Conservation (phyloP, 2,113 vertebrate species). For the Sinocyclocheilus rhinocerous region DNA sequence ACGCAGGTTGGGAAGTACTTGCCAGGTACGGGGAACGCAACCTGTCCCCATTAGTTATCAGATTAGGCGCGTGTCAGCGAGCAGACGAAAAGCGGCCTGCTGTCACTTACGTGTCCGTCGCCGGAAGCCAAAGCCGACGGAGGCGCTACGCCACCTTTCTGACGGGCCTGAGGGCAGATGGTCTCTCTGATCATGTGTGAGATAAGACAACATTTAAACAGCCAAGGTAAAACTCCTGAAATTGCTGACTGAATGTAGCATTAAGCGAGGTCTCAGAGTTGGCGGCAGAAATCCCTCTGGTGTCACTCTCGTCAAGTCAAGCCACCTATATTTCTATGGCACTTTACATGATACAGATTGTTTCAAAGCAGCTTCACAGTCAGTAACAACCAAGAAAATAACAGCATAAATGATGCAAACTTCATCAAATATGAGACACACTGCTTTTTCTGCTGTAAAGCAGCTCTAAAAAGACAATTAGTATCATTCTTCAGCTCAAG, state of each 20-base stretch:
- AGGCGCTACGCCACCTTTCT: neutral
- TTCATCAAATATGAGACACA: neutral
- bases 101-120: constrained; percentile 55
- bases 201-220: constrained; percentile 10
- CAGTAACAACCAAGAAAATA: neutral
- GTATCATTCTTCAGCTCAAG: neutral
- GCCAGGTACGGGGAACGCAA: constrained; percentile 93
- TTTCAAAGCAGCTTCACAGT: neutral
- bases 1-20: constrained; percentile 89
- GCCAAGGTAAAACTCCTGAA: neutral
- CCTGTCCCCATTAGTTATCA: constrained; percentile 98
- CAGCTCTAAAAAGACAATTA: neutral
- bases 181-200: neutral
- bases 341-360: neutral
- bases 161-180: constrained; percentile 14
- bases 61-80: constrained; percentile 93
- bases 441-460: neutral
- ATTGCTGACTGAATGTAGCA: neutral
- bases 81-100: constrained; percentile 74
- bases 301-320: neutral
- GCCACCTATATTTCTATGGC: neutral
- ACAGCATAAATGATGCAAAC: neutral
- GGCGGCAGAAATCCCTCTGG: neutral
- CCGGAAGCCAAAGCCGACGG: neutral
- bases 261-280: neutral